Evolutionary conservation across 2,888 invertebrate species (phyloP).

Genomic region (Coecobrya sp.): DNA sequence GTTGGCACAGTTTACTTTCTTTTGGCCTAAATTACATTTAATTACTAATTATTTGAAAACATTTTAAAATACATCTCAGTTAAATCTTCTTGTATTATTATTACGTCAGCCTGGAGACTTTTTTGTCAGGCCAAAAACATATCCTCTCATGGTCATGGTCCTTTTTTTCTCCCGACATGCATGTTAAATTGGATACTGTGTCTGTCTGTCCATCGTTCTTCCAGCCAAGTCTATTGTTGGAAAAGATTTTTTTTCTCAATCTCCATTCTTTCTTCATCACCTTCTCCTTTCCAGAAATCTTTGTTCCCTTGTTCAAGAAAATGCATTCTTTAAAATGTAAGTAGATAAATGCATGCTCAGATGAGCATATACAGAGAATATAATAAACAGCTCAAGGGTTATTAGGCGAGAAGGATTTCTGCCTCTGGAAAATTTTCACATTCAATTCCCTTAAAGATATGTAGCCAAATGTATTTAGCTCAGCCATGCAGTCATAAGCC

Average conservation of each 20-base stretch:
- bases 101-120: constrained; percentile 61
- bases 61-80: no score
- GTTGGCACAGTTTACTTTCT: no score
- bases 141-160: neutral
- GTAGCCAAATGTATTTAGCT: neutral
- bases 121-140: neutral
- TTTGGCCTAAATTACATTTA: no score
- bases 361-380: constrained; percentile 4
- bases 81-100: neutral
- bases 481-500: constrained; percentile 26
- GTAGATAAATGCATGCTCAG: constrained; percentile 47
- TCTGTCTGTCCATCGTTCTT: constrained; percentile 5
- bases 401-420: no score
- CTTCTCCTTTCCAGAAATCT: neutral
- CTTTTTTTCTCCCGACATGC: constrained; percentile 81
- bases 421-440: constrained; percentile 54
- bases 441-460: constrained; percentile 30
- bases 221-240: constrained; percentile 28
- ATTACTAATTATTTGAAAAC: no score
- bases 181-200: constrained; percentile 82
- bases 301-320: neutral
- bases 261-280: neutral
- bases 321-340: constrained; percentile 26
- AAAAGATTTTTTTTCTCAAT: constrained; percentile 12
- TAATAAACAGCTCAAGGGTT: constrained; percentile 64